These are phyloP conservation scores for Fratercula arctica DNA, from an alignment of 2,797 vertebrate species.

Conservation along the genomic window DNA sequence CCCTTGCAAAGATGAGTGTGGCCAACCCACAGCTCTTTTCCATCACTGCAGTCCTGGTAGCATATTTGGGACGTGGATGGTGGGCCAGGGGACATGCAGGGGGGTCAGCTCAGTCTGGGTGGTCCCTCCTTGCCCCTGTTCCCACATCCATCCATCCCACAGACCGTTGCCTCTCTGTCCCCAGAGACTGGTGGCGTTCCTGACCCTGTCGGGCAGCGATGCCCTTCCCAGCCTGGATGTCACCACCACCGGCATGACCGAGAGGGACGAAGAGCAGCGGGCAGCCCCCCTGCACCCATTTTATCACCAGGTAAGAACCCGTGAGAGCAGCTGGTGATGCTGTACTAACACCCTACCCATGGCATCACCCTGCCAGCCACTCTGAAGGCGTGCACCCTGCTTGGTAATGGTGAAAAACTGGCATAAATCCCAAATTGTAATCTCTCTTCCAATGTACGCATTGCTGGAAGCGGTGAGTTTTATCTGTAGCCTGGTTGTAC, in stretches of 20 bases:
- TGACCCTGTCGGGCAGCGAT: neutral
- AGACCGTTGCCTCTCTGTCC: neutral
- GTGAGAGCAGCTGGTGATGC: rapidly evolving
- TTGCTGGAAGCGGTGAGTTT: neutral
- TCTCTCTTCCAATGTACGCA: rapidly evolving
- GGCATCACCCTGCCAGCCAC: neutral
- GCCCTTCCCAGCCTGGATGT: slow-evolving; percentile 38
- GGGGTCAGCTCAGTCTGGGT: neutral
- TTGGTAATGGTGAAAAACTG: rapidly evolving
- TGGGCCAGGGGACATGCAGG: rapidly evolving
- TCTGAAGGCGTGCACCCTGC: rapidly evolving
- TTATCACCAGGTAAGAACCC: neutral
- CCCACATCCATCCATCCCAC: neutral
- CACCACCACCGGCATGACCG: neutral
- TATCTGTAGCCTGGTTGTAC: neutral
- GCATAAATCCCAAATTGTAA: neutral
- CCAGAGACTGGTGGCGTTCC: slow-evolving; percentile 48
- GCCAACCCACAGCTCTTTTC: neutral
- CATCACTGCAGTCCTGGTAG: rapidly evolving
- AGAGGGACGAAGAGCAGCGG: neutral
- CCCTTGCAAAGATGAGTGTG: neutral
- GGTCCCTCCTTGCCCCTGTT: neutral
- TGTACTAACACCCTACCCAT: rapidly evolving
- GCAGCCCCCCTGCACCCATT: rapidly evolving
- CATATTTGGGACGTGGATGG: rapidly evolving